Base-by-base conservation (phyloP, 2,113 vertebrate species). In the Rafetus swinhoei region DNA sequence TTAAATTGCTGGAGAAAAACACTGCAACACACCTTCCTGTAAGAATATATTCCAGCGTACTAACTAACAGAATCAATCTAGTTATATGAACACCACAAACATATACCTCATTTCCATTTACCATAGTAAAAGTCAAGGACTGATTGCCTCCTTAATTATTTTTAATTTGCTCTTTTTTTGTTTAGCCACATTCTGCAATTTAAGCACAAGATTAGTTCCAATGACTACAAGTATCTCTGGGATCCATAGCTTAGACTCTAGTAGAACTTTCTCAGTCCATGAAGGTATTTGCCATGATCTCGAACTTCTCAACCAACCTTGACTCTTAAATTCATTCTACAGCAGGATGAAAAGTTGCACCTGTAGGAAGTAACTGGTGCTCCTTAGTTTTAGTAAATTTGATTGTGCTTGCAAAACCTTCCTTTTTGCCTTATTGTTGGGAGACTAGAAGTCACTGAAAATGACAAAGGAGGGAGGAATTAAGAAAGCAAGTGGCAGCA, bases 1-100 rank as follows among this genome's bases (percentile, higher is more conserved):
- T 62, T 80, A 95, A 97, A 95, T 87, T 95, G 45, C 82, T 82
- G 79, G 16, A 85, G 77, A 90, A 92, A 92, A 59, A 52, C 52
- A 85, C 45, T 21, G 35, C 79, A 92, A 65, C 6, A 95, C 92
- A 96, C 90, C 88, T 77, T 88, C 6, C 25, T 87, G 88, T 90
- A n/a, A 85, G 84, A 87, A 80, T 86, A 93, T 39, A 39, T 86
- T 80, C 35, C 24, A 87, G 52, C 15, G 95, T 84, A 93, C 90
- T 90, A 77, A 12, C 53, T 89, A 81, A 79, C 83, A 87, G 82
- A 90, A 91, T 88, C 53, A 91, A 84, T 82, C 65, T 87, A 53
- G 35, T 91, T 94, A 65, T 82, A 86, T 85, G 85, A 95, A 95
- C 65, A 90, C 16, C 25, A 72, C 52, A 90, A 91, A 91, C 82